Base-by-base conservation (phyloP, 2,797 vertebrate species). In the Rhynchotus rufescens region DNA sequence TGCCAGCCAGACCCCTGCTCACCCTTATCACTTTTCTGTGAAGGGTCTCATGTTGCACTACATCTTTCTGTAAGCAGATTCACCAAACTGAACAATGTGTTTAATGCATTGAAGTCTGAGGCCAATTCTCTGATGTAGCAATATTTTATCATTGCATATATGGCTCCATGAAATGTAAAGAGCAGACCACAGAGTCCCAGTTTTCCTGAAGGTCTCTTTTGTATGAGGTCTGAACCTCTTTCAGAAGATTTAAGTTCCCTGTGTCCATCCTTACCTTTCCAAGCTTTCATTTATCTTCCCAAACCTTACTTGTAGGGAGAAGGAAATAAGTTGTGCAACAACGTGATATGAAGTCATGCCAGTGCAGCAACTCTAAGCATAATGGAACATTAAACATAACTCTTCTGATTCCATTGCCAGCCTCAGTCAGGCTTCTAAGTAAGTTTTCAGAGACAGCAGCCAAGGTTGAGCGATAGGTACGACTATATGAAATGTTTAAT, bases 191-290 rank as follows among this genome's bases (percentile, higher is more conserved):
- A 10, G 32, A 64, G 47, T 14, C 16, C 7, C 14, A 30, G 22
- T 40, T 62, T 12, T 12, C 25, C 30, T 36, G 16, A 75, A 26
- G 26, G 30, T 44, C 25, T 15, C 16, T 77, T 34, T 65, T 44
- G 49, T 9, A 78, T 5, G 23, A 65, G 23, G n/a, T 54, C 22
- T 54, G 49, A 40, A 44, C 30, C 16, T 21, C 25, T 65, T 16
- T 5, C 7, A 52, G 30, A 32, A 40, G 23, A 44, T 77, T 67
- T n/a, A 42, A 84, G 60, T 77, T 40, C 34, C 49, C 12, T 21
- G 4, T 30, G 13, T n/a, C 2, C 3, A 22, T 0, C 20, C 1
- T 6, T 13, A 32, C 4, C 2, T 56, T 17, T 4, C 3, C 30
- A 67, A 28, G 13, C 17, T 88, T 19, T 75, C 34, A 74, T 65